Conservation (phyloP, 2,888 invertebrate species). For the Ophion ventricosus region DNA sequence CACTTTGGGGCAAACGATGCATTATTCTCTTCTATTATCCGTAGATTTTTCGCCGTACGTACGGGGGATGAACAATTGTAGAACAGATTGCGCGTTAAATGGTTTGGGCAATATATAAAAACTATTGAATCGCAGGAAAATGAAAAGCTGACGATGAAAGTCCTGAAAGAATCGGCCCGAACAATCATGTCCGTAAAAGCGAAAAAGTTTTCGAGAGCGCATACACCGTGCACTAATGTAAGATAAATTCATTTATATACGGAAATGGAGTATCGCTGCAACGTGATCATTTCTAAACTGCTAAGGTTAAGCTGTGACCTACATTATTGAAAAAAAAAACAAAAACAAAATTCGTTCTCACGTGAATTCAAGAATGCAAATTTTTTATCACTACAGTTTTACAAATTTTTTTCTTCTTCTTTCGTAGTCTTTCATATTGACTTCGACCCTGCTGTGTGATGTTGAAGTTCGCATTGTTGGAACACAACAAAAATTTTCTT, state of each 20-base stretch:
- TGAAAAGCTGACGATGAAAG: slow-evolving; percentile 24
- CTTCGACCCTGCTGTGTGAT: neutral
- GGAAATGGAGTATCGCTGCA: slow-evolving; percentile 42
- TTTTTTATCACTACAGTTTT: neutral
- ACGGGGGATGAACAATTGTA: no score
- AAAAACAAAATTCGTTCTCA: neutral
- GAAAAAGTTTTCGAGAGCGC: slow-evolving; percentile 60
- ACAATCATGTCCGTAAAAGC: slow-evolving; percentile 28
- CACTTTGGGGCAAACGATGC: neutral
- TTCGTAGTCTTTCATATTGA: neutral
- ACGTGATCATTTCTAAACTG: slow-evolving; percentile 45
- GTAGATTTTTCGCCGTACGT: no score
- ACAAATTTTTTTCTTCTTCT: neutral
- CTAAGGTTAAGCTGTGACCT: slow-evolving; percentile 47
- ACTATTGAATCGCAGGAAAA: slow-evolving; percentile 10
- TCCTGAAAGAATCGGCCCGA: slow-evolving; percentile 17
- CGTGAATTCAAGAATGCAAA: neutral
- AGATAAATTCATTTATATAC: slow-evolving; percentile 55
- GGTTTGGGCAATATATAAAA: neutral
- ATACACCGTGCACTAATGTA: slow-evolving; percentile 70
- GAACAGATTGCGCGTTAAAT: no score
- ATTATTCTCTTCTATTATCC: no score
- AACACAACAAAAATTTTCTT: neutral
- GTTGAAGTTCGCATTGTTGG: neutral
- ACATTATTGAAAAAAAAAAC: slow-evolving; percentile 1